phyloP scores from a whole-genome alignment of 2,797 vertebrate species.

The Gouania willdenowi region DNA sequence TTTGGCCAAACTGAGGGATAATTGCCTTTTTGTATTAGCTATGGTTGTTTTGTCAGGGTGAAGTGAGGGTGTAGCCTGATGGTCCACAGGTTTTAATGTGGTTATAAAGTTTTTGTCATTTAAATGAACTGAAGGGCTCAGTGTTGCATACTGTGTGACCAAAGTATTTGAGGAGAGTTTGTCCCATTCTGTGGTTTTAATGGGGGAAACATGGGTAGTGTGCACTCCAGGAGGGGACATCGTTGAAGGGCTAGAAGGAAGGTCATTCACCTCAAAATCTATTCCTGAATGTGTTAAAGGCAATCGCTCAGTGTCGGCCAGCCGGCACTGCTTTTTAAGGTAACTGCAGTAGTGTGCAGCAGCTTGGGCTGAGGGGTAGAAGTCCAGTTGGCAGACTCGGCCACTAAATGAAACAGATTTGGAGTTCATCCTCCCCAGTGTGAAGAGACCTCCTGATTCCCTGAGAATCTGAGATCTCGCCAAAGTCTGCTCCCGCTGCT shows the following conservation, averaged over 20 bases:
- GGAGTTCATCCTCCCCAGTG: slow-evolving; percentile 87
- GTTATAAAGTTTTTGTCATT: slow-evolving; percentile 31
- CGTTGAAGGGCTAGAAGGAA: slow-evolving; percentile 21
- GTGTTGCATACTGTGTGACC: slow-evolving; percentile 24
- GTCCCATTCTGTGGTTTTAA: slow-evolving; percentile 19
- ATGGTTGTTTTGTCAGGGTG: slow-evolving; percentile 18
- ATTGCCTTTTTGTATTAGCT: slow-evolving; percentile 6
- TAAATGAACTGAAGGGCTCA: slow-evolving; percentile 31
- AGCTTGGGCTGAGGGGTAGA: slow-evolving; percentile 87
- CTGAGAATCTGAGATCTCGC: slow-evolving; percentile 73
- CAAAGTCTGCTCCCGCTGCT: slow-evolving; percentile 76
- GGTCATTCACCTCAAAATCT: slow-evolving; percentile 31
- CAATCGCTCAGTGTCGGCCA: slow-evolving; percentile 83
- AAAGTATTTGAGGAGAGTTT: slow-evolving; percentile 17
- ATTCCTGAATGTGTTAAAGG: slow-evolving; percentile 24
- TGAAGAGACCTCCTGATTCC: slow-evolving; percentile 77
- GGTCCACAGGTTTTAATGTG: slow-evolving; percentile 21
- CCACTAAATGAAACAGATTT: slow-evolving; percentile 85
- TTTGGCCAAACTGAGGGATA: slow-evolving; percentile 20
- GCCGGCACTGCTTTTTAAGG: slow-evolving; percentile 87
- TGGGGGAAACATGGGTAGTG: slow-evolving; percentile 16
- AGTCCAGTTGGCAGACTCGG: slow-evolving; percentile 88
- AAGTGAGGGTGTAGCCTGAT: slow-evolving; percentile 6
- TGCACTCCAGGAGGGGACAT: slow-evolving; percentile 31
- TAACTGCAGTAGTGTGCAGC: slow-evolving; percentile 87